Evolutionary conservation across 2,888 invertebrate genomes (phyloP), one percentile per base, ranked within the genome.

Genomic region (Eumerus sabulonum): DNA sequence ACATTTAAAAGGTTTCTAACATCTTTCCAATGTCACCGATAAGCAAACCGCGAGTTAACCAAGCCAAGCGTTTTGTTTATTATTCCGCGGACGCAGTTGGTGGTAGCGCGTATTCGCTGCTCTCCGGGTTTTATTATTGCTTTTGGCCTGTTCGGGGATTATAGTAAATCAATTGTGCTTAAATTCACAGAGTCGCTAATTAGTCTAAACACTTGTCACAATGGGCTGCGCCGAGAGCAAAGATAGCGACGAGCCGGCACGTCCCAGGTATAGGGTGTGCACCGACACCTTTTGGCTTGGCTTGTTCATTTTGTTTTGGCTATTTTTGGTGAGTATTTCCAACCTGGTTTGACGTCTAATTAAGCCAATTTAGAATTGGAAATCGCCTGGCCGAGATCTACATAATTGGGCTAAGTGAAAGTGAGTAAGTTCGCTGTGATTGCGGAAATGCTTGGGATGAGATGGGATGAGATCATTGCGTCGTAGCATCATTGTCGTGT

Each of bases 211-310:
- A 36, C 19, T 84, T 82, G 76, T 16, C 7, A 45, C 13, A 27
- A 93, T 93, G 93, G 93, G 93, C 82, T 93, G 93, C 87, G 90
- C 92, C 54, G 92, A 92, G 87, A 92, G 93, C 85, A 92, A 92
- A 87, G 91, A 92, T 82, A 89, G 90, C 35, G 86, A 86, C 1
- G 86, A 59, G 68, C 84, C 83, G 57, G 84, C 84, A 81, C 84
- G 86, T 1, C 91, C 92, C n/a, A 91, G 92, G 87, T 91, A 91
- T 88, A 92, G 95, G 86, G 92, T 93, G 59, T 96, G 96, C 86
- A 96, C 96, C 2, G 96, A 96, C 90, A 91, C 95, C 9, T 91
- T 94, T 83, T 96, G 95, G 95, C 91, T 96, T 45, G 91, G 93
- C 85, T 89, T 95, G 85, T 96, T 94, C 86, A 91, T 95, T 82